Conservation (phyloP, 2,888 invertebrate genomes). For the Slavum lentiscoides region DNA sequence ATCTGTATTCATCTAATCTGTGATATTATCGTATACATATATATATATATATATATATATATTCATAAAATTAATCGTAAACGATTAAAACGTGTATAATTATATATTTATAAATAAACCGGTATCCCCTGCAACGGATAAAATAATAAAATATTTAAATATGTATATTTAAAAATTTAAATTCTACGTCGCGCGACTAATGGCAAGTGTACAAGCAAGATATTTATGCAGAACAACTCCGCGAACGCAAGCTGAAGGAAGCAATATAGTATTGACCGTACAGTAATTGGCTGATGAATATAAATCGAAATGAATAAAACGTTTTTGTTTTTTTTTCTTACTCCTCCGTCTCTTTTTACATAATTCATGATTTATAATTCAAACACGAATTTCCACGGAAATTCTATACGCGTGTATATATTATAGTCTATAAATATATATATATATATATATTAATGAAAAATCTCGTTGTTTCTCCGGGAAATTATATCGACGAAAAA, state of each 20-base stretch:
- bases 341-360: background rate
- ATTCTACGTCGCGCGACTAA: too few species aligned
- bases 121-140: too few species aligned
- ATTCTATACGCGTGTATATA: background rate
- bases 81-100: too few species aligned
- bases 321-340: constrained; percentile 8
- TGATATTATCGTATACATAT: too few species aligned
- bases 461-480: constrained; percentile 5
- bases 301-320: constrained; percentile 32
- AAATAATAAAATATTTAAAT: too few species aligned
- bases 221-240: background rate
- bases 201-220: too few species aligned
- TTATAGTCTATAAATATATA: too few species aligned
- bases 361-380: constrained; percentile 29
- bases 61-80: too few species aligned
- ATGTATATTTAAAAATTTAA: too few species aligned
- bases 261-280: constrained; percentile 8
- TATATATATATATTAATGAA: constrained; percentile 6
- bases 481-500: background rate
- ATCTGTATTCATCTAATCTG: too few species aligned
- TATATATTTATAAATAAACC: too few species aligned
- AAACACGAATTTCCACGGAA: constrained; percentile 8
- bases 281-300: constrained; percentile 31
- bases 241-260: background rate
- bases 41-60: too few species aligned